These are phyloP conservation scores for Ursus arctos DNA, from an alignment of 2,113 vertebrate genomes.

Conservation along the genomic window DNA sequence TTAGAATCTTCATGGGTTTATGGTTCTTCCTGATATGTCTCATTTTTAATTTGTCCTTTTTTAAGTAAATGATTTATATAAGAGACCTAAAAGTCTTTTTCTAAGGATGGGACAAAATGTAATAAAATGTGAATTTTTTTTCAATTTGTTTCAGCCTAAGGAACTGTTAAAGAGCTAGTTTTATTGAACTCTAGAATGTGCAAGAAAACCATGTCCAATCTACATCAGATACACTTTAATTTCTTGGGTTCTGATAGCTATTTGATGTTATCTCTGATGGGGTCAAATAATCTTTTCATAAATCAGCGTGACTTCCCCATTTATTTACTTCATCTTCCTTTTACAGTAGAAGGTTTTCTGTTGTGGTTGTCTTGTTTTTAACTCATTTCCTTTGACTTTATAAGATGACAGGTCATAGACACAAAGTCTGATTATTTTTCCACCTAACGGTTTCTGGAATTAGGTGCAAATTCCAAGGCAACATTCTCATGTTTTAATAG, in stretches of 20 bases:
- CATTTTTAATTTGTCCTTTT: not conserved
- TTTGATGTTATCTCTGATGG: not conserved
- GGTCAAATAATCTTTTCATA: conserved; percentile 35
- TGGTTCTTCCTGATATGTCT: not conserved
- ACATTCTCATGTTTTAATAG: not conserved
- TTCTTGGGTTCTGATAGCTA: conserved; percentile 2
- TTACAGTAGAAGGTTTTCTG: conserved; percentile 36
- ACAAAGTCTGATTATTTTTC: conserved; percentile 66
- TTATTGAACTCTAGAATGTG: conserved; percentile 1
- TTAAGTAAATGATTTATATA: not conserved
- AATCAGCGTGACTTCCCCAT: conserved; percentile 30
- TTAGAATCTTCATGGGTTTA: not conserved
- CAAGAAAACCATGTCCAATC: not conserved
- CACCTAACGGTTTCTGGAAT: conserved; percentile 72
- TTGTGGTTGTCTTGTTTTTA: conserved; percentile 59
- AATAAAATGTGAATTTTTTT: not conserved
- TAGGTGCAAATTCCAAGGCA: conserved; percentile 41
- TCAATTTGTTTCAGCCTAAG: not conserved
- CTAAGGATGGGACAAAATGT: not conserved
- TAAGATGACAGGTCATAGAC: conserved; percentile 70
- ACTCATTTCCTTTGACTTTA: conserved; percentile 79
- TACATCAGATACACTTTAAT: conserved; percentile 30
- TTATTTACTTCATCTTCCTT: conserved; percentile 68
- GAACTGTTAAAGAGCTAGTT: not conserved
- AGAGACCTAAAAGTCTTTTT: not conserved